A percentile compares a stretch with the other conserved stretches of the same genome.
Conservation (phyloP, 2,113 vertebrate species). For the Cynocephalus volans region DNA sequence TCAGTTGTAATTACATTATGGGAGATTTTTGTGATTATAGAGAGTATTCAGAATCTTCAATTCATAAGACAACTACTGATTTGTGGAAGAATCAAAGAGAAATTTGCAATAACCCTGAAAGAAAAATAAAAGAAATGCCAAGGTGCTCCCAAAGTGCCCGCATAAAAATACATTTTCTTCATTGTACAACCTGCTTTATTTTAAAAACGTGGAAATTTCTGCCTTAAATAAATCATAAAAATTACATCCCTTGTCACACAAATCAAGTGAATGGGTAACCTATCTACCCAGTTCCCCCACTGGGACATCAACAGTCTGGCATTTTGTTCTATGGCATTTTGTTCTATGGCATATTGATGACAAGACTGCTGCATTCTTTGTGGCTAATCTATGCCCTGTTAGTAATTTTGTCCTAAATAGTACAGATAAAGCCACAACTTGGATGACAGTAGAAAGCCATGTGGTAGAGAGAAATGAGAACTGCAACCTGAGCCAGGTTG, state of each 20-base stretch:
- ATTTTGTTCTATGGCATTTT: constrained; percentile 53
- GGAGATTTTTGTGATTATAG: constrained; percentile 8
- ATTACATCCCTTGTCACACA: constrained; percentile 59
- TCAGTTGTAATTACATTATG: background rate
- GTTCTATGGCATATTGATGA: constrained; percentile 47
- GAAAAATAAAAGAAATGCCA: constrained; percentile 66
- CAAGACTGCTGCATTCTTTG: background rate
- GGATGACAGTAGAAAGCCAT: background rate
- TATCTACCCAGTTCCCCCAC: background rate
- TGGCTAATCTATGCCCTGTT: background rate
- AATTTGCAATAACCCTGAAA: constrained; percentile 3
- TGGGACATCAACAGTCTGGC: background rate
- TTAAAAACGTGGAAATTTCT: constrained; percentile 13
- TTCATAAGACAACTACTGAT: constrained; percentile 14
- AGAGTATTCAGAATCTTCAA: background rate
- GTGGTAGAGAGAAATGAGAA: background rate
- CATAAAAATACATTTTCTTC: constrained; percentile 63
- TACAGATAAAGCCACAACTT: background rate
- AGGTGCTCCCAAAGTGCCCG: background rate
- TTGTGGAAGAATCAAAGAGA: background rate
- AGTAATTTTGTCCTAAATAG: background rate
- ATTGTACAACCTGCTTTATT: constrained; percentile 46
- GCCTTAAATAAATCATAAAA: constrained; percentile 56
- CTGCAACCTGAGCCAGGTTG: background rate
- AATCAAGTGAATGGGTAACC: constrained; percentile 55